These are phyloP conservation scores for Tetramorium simillimum DNA, from an alignment of 1,140 invertebrate genomes.

Conservation along the genomic window DNA sequence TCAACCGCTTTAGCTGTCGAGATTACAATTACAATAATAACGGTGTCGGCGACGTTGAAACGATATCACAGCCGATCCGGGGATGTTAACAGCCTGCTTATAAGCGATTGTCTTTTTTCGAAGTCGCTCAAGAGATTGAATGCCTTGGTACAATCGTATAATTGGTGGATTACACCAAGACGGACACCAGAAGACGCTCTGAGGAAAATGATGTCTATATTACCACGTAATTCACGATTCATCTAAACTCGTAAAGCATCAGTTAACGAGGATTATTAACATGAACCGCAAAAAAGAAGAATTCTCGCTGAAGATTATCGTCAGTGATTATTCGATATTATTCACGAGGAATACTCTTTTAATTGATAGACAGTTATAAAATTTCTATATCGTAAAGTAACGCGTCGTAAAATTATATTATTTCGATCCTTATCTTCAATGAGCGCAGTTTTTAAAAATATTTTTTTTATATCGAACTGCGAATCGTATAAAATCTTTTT, in stretches of 20 bases:
- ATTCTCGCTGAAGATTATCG: not conserved
- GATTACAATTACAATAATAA: not conserved
- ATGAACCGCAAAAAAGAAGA: not conserved
- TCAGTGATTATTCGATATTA: not conserved
- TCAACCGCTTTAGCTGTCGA: not conserved
- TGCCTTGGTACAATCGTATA: too few relatives aligned
- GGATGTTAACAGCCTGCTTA: not conserved
- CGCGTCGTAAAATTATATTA: not conserved
- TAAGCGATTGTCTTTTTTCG: not conserved
- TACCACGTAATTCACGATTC: not conserved
- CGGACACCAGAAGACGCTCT: constrained; percentile 29
- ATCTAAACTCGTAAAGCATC: constrained; percentile 26
- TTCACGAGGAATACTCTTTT: not conserved
- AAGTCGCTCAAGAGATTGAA: too few relatives aligned
- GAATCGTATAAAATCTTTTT: not conserved
- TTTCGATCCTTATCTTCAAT: not conserved
- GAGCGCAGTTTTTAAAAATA: not conserved
- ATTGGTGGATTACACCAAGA: constrained; percentile 22
- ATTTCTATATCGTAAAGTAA: not conserved
- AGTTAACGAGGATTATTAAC: constrained; percentile 34
- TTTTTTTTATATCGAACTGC: not conserved
- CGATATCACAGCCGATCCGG: not conserved
- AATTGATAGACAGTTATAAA: not conserved
- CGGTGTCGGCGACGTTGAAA: not conserved
- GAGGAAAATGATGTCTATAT: constrained; percentile 32